Evolutionary conservation across 2,113 vertebrate species (phyloP), one percentile per base, ranked within the genome.

Genomic region (Delphinapterus leucas): DNA sequence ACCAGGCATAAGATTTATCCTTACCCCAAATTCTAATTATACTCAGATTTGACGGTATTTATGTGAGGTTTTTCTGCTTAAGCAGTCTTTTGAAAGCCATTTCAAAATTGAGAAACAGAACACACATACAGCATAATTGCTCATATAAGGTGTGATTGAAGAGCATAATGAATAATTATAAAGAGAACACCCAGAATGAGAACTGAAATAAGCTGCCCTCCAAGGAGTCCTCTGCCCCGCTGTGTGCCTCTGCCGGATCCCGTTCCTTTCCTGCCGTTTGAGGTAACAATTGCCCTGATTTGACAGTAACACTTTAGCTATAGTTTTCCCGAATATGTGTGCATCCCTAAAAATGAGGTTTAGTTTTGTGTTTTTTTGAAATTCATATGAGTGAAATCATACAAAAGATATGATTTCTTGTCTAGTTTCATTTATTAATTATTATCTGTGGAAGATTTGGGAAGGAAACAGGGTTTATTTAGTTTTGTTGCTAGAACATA

Each of bases 401-500:
- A 55, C 13, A 44, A 90, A 90, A 68, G 3, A 28, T 80, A 73
- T 83, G 14, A 28, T 61, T 81, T 49, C 70, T 49, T 65, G 25
- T 90, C 60, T 87, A 36, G 21, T 77, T 87, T 92, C n/a, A 15
- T 58, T 92, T 88, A 77, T 58, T 93, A 36, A 47, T 8, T 88
- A 41, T 28, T 76, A 55, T 67, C 23, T 90, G 17, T 90, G 76
- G 44, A 71, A 82, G 25, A 55, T n/a, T 96, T 84, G 8, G 36
- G 87, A 68, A 20, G 65, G 1, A 70, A 21, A 61, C 28, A 81
- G 61, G 25, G 1, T 33, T 87, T 93, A 36, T 90, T 95, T 90
- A 20, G 8, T 94, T 87, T 84, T 92, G 58, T 80, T 61, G 26
- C 26, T 88, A 41, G 70, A 88, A 92, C 88, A 73, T 90, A 60